Evolutionary conservation across 2,888 invertebrate genomes (phyloP).

Genomic region (Andrena bucephala): DNA sequence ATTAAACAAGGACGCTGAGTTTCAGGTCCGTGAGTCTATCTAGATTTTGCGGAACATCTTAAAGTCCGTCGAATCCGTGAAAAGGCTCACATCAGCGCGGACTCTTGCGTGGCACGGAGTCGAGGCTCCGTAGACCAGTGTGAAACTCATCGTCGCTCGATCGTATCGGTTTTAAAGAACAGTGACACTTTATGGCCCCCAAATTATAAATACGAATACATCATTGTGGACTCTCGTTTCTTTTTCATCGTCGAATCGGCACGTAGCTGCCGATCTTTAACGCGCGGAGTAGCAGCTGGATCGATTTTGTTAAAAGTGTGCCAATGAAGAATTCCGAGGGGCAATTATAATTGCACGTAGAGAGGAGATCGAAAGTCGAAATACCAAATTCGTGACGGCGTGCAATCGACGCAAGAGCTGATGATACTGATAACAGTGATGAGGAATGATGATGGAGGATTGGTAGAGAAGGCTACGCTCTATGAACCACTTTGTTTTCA

Average conservation of each 20-base stretch:
- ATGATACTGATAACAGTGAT: slow-evolving; percentile 5
- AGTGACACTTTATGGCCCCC: neutral
- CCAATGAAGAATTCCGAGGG: neutral
- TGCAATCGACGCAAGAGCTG: slow-evolving; percentile 2
- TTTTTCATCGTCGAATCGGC: neutral
- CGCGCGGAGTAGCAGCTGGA: neutral
- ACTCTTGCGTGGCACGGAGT: slow-evolving; percentile 34
- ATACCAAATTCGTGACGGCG: neutral
- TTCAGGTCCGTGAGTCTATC: slow-evolving; percentile 36
- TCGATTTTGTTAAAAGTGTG: neutral
- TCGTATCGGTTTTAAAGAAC: neutral
- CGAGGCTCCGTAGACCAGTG: neutral
- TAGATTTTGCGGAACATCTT: slow-evolving; percentile 54
- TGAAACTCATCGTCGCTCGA: neutral
- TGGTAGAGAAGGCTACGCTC: neutral
- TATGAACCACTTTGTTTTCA: neutral
- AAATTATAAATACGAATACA: neutral
- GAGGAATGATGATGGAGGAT: slow-evolving; percentile 1
- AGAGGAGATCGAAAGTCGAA: neutral
- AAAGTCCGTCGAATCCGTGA: slow-evolving; percentile 40
- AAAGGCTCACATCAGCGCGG: slow-evolving; percentile 52
- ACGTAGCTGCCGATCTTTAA: neutral
- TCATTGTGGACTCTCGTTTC: neutral
- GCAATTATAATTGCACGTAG: neutral
- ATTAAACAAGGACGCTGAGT: slow-evolving; percentile 51